A percentile compares a stretch with the other conserved stretches of the same genome.
Evolutionary conservation across 2,888 invertebrate species (phyloP).

Genomic region (Heteromyza rotundicornis): DNA sequence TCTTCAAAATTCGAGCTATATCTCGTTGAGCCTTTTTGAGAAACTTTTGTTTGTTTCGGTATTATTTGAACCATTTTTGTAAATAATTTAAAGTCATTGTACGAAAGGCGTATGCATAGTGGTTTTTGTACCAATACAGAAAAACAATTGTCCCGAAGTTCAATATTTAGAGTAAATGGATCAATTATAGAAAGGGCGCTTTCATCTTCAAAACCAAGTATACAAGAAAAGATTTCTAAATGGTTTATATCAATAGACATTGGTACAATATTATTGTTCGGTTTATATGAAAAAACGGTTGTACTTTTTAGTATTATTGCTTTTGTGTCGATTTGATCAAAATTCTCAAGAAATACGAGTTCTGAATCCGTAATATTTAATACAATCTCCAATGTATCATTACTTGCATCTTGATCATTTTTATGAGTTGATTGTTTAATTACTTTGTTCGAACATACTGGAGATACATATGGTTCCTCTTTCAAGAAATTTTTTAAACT

Average conservation of each 20-base stretch:
- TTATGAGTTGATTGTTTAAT: background rate
- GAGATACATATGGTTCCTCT: conserved; percentile 49
- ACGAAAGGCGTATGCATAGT: conserved; percentile 85
- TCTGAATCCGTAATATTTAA: conserved; percentile 96
- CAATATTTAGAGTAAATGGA: conserved; percentile 84
- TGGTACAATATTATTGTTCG: conserved; percentile 73
- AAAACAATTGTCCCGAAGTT: conserved; percentile 66
- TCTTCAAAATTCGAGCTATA: conserved; percentile 42
- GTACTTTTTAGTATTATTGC: conserved; percentile 94
- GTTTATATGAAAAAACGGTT: conserved; percentile 82
- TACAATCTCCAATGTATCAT: conserved; percentile 72
- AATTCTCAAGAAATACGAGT: conserved; percentile 91
- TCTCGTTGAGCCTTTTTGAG: too few species aligned
- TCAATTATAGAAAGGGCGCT: conserved; percentile 94
- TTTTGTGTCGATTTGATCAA: conserved; percentile 86
- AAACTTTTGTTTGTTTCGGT: conserved; percentile 75
- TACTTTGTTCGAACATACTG: conserved; percentile 38
- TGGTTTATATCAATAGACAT: conserved; percentile 87
- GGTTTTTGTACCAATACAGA: conserved; percentile 71
- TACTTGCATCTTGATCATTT: conserved; percentile 17
- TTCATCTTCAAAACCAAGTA: conserved; percentile 87
- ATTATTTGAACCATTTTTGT: conserved; percentile 85
- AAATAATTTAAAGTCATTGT: conserved; percentile 93
- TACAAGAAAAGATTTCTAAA: conserved; percentile 92
- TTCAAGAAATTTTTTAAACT: conserved; percentile 80